Base-by-base conservation (phyloP, 1,140 invertebrate species). In the Drosophila auraria region DNA sequence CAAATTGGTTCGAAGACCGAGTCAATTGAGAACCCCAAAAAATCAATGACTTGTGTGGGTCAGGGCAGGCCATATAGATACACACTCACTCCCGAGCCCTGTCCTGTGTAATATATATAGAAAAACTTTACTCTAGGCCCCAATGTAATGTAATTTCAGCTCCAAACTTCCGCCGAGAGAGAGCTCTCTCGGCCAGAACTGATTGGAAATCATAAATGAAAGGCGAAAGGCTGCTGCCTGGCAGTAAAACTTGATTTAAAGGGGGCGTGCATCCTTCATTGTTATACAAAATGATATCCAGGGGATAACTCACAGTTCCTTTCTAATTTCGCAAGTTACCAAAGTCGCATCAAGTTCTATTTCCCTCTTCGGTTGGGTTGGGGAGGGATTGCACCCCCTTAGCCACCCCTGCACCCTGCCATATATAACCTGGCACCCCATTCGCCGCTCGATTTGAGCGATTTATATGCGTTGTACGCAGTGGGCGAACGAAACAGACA, bases 381-480 rank as follows among this genome's bases (percentile, higher is more conserved):
- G 42, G 44, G n/a, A 42, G 15, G 15, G 15, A 6, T n/a, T 4
- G 27, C 30, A 2, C n/a, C 8, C 25, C 23, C 49, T 25, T n/a
- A 36, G 3, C n/a, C 51, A 12, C 5, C n/a, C 17, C 33, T 5
- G 30, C 14, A n/a, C 27, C 17, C 33, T 11, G 30, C 6, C 27
- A 20, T 54, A 36, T 54, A 54, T 8, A 54, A 9, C 51, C 9
- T 36, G 5, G 53, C 17, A 57, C 38, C 36, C 54, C 14, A 9
- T 57, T 57, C 14, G 20, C 14, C 27, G 63, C 63, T 25, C 69
- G 64, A 75, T 76, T 73, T 69, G 58, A 77, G 53, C 71, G 83
- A 77, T 87, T 87, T 80, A 87, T 87, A 83, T 80, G 80, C 80
- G 57, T 50, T 79, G 66, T 71, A 82, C 71, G 66, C 40, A 54